Percentiles rank a stretch among this genome's conserved stretches.
These are phyloP conservation scores for Aepyceros melampus DNA, from an alignment of 2,113 vertebrate genomes.

Conservation along the genomic window DNA sequence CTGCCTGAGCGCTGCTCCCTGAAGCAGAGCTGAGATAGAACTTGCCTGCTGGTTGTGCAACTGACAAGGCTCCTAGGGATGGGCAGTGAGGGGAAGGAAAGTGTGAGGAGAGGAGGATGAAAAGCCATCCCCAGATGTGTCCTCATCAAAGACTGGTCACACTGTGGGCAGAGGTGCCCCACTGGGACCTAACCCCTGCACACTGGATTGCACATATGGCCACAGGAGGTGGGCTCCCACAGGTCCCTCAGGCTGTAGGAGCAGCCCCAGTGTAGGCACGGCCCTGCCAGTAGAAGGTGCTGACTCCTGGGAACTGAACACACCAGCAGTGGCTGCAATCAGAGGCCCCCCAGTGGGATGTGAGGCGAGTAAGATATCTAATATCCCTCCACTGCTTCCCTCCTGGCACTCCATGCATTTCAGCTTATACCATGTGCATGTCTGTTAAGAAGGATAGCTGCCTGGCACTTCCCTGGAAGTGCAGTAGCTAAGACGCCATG, in stretches of 20 bases:
- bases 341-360: neutral
- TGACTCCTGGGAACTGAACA: neutral
- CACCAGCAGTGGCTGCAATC: neutral
- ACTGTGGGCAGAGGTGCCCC: neutral
- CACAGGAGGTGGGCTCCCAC: neutral
- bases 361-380: fast-evolving
- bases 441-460: neutral
- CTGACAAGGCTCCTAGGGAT: neutral
- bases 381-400: neutral
- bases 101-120: fast-evolving
- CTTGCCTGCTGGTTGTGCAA: neutral
- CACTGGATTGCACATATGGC: neutral
- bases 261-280: neutral
- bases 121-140: neutral
- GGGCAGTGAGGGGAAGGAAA: neutral
- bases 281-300: neutral
- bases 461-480: neutral
- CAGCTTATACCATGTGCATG: neutral
- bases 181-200: no score
- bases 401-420: neutral
- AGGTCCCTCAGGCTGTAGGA: neutral
- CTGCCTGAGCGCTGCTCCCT: neutral
- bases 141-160: neutral
- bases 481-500: neutral
- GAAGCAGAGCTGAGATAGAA: neutral